Evolutionary conservation across 2,888 invertebrate species (phyloP).

Genomic region (Craniophora ligustri): DNA sequence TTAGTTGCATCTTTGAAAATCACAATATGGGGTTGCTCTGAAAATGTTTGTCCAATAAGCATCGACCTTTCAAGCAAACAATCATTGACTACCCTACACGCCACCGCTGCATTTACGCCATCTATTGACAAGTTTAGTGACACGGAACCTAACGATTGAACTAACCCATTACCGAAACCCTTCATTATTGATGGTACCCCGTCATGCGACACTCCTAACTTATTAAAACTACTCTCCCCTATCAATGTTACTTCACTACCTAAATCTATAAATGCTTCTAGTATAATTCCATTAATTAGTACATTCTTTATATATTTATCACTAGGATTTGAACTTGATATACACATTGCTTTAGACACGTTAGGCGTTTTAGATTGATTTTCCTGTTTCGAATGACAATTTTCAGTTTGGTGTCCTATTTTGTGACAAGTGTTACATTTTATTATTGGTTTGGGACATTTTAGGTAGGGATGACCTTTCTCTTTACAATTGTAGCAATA

Average conservation of each 20-base stretch:
- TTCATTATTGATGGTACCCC: not conserved
- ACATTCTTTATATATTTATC: constrained; percentile 1
- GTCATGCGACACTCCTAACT: not conserved
- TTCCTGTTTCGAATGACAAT: not conserved
- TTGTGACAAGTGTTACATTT: constrained; percentile 3
- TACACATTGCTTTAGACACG: constrained; percentile 6
- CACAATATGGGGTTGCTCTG: constrained; percentile 7
- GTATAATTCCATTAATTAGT: not conserved
- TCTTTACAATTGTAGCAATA: constrained; percentile 23
- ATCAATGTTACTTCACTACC: constrained; percentile 14
- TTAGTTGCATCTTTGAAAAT: constrained; percentile 5
- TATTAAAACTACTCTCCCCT: not conserved
- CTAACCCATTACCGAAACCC: constrained; percentile 8
- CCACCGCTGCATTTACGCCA: constrained; percentile 1
- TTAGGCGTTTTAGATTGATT: not conserved
- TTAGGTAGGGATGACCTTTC: constrained; percentile 8
- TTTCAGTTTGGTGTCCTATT: constrained; percentile 11
- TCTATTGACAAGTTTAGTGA: not conserved
- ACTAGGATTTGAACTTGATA: not conserved
- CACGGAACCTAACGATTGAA: not conserved
- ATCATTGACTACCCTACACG: constrained; percentile 5
- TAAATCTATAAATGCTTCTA: constrained; percentile 15
- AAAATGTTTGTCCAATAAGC: constrained; percentile 8
- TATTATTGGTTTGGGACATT: constrained; percentile 11
- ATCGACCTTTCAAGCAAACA: not conserved